These are phyloP conservation scores for Glaucomys volans DNA, from an alignment of 2,113 vertebrate genomes.

Conservation along the genomic window DNA sequence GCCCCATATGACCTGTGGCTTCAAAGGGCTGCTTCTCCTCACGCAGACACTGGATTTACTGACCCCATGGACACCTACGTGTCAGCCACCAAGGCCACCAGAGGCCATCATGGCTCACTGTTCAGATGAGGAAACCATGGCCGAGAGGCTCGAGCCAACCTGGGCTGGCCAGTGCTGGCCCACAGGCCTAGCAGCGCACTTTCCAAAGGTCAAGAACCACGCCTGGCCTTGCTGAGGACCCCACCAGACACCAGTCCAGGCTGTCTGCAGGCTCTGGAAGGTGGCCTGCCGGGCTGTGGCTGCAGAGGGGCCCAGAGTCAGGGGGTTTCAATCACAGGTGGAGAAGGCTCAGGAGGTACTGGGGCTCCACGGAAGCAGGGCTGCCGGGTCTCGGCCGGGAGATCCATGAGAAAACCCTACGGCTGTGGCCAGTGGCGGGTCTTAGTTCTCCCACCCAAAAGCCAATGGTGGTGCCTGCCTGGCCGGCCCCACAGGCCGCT, in stretches of 20 bases:
- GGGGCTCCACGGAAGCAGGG: not conserved
- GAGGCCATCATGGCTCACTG: not conserved
- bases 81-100: not conserved
- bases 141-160: too few species aligned
- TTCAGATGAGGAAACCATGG: not conserved
- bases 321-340: accelerated
- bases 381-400: accelerated
- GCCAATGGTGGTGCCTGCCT: accelerated
- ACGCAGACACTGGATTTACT: not conserved
- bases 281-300: too few species aligned
- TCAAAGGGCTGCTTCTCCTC: not conserved
- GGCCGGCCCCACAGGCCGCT: not conserved
- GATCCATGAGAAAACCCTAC: accelerated
- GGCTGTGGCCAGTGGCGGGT: accelerated
- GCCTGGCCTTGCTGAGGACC: not conserved
- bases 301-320: accelerated
- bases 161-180: accelerated
- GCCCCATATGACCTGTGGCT: not conserved
- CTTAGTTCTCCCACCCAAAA: not conserved
- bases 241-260: accelerated
- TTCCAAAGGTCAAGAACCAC: not conserved
- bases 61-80: accelerated
- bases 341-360: accelerated
- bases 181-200: not conserved
- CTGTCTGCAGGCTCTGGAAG: accelerated